Base-by-base conservation (phyloP, 2,888 invertebrate genomes). In the Labia minor region DNA sequence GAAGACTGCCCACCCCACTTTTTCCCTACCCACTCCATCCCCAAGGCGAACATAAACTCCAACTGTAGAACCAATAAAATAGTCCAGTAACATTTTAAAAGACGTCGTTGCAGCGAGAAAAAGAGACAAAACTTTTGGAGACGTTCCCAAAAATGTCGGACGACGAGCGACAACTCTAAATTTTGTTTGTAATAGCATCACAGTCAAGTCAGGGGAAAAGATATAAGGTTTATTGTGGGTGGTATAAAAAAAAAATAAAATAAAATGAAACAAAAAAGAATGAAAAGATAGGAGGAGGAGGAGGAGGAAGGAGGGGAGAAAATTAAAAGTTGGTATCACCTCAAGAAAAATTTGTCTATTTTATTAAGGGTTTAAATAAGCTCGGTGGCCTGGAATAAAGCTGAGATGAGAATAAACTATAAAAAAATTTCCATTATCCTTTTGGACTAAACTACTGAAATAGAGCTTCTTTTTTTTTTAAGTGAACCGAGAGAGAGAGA, bases 41-140 rank as follows among this genome's bases (percentile, higher is more conserved):
- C 49, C 49, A 49, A 49, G 49, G 14, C 49, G 49, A 49, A 49
- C 49, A 49, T 49, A 49, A 49, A 49, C 49, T 49, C 49, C 49
- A 49, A 49, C n/a, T 49, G 49, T 49, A 49, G 49, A 49, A 49
- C 49, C 49, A 49, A 49, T 49, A 49, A 49, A 49, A 49, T 49
- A 49, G 49, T 49, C 49, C 49, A 26, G 49, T 49, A 49, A 49
- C 49, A 49, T 49, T 49, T 49, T 49, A 49, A 49, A 49, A 14
- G 49, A 4, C 49, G 49, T 49, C 49, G 49, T 49, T 49, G 49
- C 49, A 49, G n/a, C 16, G 49, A 49, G 49, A 49, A 49, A 49
- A 49, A 49, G 49, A 49, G 49, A 49, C 49, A 49, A 49, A 26
- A 49, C 49, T 49, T 49, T 49, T 49, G 49, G 49, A 49, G 49